phyloP scores from a whole-genome alignment of 2,797 vertebrate genomes.

The Dendrocincla fuliginosa region DNA sequence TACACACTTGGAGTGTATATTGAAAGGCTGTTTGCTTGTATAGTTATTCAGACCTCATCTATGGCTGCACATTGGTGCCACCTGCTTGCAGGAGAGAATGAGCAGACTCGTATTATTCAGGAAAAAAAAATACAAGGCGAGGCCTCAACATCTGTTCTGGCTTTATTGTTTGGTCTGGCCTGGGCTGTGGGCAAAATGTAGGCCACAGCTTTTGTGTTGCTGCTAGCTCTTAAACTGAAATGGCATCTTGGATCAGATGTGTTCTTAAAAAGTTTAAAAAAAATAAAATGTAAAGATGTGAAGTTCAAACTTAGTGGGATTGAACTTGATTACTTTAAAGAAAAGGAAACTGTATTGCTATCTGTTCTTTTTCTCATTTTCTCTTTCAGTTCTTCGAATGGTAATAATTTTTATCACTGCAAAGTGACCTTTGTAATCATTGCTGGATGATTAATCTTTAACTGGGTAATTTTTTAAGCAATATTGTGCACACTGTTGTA shows the following conservation, averaged over 20 bases:
- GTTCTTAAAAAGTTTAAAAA: background rate
- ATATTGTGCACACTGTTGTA: constrained; percentile 3
- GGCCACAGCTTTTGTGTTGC: background rate
- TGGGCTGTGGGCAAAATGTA: constrained; percentile 16
- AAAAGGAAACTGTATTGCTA: background rate
- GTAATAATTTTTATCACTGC: constrained; percentile 48
- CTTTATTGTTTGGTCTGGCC: constrained; percentile 11
- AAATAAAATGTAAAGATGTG: background rate
- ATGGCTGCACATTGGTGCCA: constrained; percentile 58
- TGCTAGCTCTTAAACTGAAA: background rate
- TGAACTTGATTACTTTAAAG: background rate
- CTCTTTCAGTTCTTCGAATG: constrained; percentile 4
- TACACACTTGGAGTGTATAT: background rate
- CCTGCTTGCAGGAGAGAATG: constrained; percentile 58
- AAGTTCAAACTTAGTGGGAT: background rate
- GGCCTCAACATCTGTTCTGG: constrained; percentile 59
- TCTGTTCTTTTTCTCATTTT: background rate
- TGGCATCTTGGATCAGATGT: background rate
- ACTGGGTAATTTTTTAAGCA: constrained; percentile 56
- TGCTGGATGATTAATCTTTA: constrained; percentile 64
- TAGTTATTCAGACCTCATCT: constrained; percentile 46
- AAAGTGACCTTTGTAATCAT: constrained; percentile 59
- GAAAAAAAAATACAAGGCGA: background rate
- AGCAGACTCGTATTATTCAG: background rate
- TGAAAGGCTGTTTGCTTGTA: background rate